phyloP scores from a whole-genome alignment of 2,888 invertebrate species.

The Folsomia candida region DNA sequence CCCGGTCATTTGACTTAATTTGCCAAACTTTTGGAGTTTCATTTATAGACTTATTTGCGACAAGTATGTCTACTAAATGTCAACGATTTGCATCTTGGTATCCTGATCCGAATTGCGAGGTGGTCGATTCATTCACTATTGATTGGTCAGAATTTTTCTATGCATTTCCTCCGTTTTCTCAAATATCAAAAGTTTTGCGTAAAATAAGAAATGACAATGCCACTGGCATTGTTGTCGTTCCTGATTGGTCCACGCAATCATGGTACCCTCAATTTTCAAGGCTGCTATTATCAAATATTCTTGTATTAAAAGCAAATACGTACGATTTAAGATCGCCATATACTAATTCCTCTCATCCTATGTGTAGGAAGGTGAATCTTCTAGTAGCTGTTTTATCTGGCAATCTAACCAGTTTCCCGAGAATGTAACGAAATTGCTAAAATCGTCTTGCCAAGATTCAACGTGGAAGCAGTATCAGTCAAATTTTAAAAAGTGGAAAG shows the following conservation, averaged over 20 bases:
- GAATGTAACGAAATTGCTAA: neutral
- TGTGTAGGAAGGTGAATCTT: conserved; percentile 12
- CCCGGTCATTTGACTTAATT: neutral
- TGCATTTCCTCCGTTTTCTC: conserved; percentile 23
- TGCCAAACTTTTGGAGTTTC: neutral
- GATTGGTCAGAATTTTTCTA: conserved; percentile 11
- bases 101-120: conserved; percentile 7
- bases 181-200: conserved; percentile 18
- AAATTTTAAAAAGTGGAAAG: conserved; percentile 11
- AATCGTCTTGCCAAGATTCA: conserved; percentile 13
- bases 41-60: conserved; percentile 21
- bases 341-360: conserved; percentile 18
- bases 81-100: conserved; percentile 16
- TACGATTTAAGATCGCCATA: conserved; percentile 27
- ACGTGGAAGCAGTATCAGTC: neutral
- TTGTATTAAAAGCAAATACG: conserved; percentile 10
- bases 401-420: neutral
- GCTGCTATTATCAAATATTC: conserved; percentile 13
- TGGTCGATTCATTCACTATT: conserved; percentile 26
- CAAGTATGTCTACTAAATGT: conserved; percentile 4
- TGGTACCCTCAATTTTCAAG: conserved; percentile 33
- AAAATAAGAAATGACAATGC: conserved; percentile 29
- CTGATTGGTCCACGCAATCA: conserved; percentile 31
- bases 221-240: conserved; percentile 31
- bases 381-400: conserved; percentile 26